Evolutionary conservation across 2,888 invertebrate species (phyloP), one percentile per base, ranked within the genome.

Genomic region (Noctuana brunneofusca): DNA sequence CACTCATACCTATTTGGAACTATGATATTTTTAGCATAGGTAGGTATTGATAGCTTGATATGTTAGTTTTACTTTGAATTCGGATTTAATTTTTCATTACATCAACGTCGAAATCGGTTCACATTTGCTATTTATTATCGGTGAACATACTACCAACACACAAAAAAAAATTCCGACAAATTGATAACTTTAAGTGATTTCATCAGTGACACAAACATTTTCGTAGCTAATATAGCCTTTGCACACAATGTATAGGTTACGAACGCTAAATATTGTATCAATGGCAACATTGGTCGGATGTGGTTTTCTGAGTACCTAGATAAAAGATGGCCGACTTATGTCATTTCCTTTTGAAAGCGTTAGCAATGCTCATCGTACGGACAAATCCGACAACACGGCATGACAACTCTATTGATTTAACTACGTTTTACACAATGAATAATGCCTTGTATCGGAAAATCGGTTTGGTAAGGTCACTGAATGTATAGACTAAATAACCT

Each of bases 321-420:
- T 78, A 81, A 74, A 81, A 82, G 74, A 79, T 81, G 79, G 74
- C 75, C 71, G 75, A 78, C 76, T 79, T 78, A 76, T 80, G 80
- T 82, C 82, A 81, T 75, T 80, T 85, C 83, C 84, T 83, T 81
- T 78, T 78, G 75, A 70, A 75, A 78, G 73, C 71, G 49, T 64
- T 64, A 52, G 20, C 41, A 22, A 55, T 54, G 18, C 57, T 50
- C 48, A 48, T 56, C 55, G 52, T 49, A 59, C 58, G 41, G 38
- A 50, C 63, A 64, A 63, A 59, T 57, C 56, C 59, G 43, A 64
- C 62, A 49, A 64, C 60, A 68, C 50, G 35, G 41, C 53, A 64
- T 54, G 56, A 41, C 46, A 11, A 57, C 55, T 18, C 0, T 22
- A 41, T 56, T 27, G 43, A 41, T 41, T 30, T 24, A 30, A 14